phyloP scores from a whole-genome alignment of 2,113 vertebrate genomes.

The Sinocyclocheilus grahami region DNA sequence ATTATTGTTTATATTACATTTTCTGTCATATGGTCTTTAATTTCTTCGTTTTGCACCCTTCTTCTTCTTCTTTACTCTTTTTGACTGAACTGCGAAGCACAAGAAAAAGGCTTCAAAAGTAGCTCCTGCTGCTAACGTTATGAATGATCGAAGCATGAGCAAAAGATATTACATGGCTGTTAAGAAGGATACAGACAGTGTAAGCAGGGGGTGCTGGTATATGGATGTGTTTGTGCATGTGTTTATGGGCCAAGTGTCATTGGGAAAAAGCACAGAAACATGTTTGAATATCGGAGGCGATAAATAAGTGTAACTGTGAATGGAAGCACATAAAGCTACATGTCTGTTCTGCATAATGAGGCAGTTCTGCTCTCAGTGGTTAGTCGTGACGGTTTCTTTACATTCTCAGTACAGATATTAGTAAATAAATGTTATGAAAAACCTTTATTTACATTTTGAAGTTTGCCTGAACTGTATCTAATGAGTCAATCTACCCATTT shows the following conservation, averaged over 20 bases:
- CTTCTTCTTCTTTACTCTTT: not conserved
- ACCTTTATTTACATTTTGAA: not conserved
- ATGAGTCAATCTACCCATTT: not conserved
- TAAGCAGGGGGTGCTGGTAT: not conserved
- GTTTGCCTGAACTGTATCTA: not conserved
- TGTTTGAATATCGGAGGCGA: not conserved
- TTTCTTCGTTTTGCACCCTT: not conserved
- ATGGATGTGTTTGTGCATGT: not conserved
- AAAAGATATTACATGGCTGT: not conserved
- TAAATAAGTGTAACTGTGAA: not conserved
- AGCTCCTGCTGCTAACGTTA: constrained; percentile 7
- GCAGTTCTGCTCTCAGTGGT: not conserved
- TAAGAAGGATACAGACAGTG: not conserved
- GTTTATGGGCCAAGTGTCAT: not conserved
- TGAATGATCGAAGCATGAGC: not conserved
- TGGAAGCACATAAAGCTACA: not conserved
- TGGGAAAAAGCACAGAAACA: not conserved
- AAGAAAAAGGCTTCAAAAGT: constrained; percentile 33
- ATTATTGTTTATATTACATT: constrained; percentile 38
- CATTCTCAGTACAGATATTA: not conserved
- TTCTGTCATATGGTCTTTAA: constrained; percentile 24
- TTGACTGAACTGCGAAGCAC: not conserved
- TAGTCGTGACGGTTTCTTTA: not conserved
- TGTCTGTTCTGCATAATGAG: not conserved
- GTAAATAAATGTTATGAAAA: not conserved